phyloP scores from a whole-genome alignment of 2,888 invertebrate genomes.

The Lasioglossum oenotherae region DNA sequence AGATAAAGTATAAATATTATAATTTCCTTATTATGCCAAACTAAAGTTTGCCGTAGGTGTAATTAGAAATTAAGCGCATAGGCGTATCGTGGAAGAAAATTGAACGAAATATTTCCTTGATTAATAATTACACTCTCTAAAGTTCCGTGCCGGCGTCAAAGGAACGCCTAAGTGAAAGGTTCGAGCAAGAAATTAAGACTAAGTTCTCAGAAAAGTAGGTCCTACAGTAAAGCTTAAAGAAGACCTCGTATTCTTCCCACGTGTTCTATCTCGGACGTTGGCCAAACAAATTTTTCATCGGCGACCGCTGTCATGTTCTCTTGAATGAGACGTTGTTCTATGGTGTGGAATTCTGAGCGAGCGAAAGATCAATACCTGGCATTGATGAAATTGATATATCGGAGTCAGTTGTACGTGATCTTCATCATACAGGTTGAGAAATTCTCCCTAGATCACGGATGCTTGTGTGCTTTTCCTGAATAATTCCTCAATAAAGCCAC shows the following conservation, averaged over 20 bases:
- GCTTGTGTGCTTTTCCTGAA: background rate
- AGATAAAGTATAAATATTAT: background rate
- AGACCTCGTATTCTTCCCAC: background rate
- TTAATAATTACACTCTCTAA: background rate
- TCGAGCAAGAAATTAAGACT: background rate
- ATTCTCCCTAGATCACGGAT: background rate
- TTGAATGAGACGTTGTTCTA: background rate
- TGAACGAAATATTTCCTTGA: background rate
- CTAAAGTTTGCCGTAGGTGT: background rate
- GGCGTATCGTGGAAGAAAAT: background rate
- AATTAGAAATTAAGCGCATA: background rate
- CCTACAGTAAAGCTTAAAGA: background rate
- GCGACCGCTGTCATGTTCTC: background rate
- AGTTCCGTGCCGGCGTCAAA: background rate
- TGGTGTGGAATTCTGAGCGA: background rate
- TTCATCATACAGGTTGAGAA: background rate
- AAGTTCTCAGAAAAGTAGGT: background rate
- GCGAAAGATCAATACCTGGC: background rate
- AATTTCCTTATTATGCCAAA: background rate
- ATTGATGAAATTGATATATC: conserved; percentile 22
- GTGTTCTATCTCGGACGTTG: background rate
- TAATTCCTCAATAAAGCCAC: too few species aligned
- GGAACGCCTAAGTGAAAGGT: background rate
- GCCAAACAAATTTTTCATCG: conserved; percentile 14
- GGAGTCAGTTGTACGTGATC: background rate